These are phyloP conservation scores for Eupithecia dodoneata DNA, from an alignment of 2,888 invertebrate species.

Conservation along the genomic window DNA sequence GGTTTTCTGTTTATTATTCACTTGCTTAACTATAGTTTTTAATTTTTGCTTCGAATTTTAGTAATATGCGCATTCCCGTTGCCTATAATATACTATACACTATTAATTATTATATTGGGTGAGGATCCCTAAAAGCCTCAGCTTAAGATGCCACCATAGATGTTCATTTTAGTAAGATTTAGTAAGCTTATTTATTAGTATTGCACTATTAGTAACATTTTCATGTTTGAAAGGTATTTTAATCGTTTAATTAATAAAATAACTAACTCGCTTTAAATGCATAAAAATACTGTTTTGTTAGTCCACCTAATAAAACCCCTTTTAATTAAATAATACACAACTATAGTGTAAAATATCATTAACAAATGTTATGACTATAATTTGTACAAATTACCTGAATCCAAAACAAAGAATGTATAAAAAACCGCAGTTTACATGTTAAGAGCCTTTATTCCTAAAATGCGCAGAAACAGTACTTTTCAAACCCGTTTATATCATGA, in stretches of 20 bases:
- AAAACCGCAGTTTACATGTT: neutral
- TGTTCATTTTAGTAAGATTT: conserved; percentile 28
- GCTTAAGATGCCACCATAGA: conserved; percentile 25
- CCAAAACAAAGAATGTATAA: neutral
- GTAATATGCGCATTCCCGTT: conserved; percentile 29
- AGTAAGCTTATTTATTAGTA: neutral
- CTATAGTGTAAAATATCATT: neutral
- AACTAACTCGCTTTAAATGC: neutral
- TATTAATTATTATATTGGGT: conserved; percentile 4
- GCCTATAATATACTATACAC: conserved; percentile 16
- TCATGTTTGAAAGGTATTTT: neutral
- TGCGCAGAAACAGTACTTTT: no score
- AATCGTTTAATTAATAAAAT: neutral
- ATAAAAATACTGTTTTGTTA: neutral
- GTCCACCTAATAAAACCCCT: neutral
- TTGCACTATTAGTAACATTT: neutral
- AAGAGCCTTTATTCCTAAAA: no score
- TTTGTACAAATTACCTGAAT: neutral
- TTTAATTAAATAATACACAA: neutral
- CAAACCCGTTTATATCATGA: no score
- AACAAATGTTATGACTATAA: neutral
- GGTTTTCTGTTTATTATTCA: neutral
- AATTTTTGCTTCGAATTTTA: neutral
- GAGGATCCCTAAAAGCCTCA: neutral
- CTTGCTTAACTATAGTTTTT: neutral